phyloP scores from a whole-genome alignment of 2,797 vertebrate genomes.

The Apodemus agrarius region DNA sequence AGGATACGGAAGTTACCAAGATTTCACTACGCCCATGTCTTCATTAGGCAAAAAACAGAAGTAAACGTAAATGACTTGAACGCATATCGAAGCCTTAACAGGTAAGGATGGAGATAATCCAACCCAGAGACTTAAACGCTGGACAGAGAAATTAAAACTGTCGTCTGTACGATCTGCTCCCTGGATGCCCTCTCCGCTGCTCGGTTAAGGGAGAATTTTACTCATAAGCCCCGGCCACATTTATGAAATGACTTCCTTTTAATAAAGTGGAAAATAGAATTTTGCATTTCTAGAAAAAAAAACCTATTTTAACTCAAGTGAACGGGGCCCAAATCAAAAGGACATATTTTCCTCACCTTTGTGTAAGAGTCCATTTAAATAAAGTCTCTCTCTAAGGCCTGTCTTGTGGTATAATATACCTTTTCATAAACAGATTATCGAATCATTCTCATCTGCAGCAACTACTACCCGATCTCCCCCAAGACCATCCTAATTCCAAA shows the following conservation, averaged over 20 bases:
- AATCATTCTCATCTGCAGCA: not conserved
- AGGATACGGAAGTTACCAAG: not conserved
- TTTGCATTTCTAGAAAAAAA: slow-evolving; percentile 13
- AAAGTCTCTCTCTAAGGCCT: slow-evolving; percentile 22
- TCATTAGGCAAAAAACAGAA: not conserved
- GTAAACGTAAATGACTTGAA: slow-evolving; percentile 36
- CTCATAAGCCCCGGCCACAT: not conserved
- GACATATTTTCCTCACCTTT: not conserved
- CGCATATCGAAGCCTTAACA: not conserved
- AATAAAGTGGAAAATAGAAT: slow-evolving; percentile 45
- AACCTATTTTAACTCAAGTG: not conserved
- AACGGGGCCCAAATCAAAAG: slow-evolving; percentile 3
- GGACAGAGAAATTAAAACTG: slow-evolving; percentile 2
- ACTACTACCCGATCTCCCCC: slow-evolving; percentile 27
- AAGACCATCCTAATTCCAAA: not conserved
- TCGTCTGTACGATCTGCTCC: not conserved
- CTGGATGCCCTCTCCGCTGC: not conserved
- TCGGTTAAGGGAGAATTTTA: slow-evolving; percentile 3
- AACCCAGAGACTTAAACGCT: slow-evolving; percentile 12
- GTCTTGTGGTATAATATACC: not conserved
- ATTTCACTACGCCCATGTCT: not conserved
- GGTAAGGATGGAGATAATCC: not conserved
- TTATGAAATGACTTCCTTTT: slow-evolving; percentile 43
- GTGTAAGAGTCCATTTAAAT: slow-evolving; percentile 12
- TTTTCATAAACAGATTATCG: not conserved